Conservation (phyloP, 1,140 invertebrate species). For the Carcinoscorpius rotundicauda region DNA sequence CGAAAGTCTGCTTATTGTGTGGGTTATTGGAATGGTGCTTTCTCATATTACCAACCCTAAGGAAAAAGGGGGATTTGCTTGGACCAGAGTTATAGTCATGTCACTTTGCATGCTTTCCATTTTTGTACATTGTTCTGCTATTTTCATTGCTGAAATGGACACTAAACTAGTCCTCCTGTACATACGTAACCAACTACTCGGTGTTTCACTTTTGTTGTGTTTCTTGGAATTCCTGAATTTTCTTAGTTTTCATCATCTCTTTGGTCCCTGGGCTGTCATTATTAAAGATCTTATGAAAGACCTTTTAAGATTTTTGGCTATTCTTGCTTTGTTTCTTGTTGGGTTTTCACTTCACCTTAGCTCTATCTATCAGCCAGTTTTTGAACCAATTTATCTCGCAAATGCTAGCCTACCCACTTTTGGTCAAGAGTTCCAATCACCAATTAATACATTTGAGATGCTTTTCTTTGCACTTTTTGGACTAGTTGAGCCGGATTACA, state of each 20-base stretch:
- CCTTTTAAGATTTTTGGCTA: constrained; percentile 87
- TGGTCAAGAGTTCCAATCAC: constrained; percentile 59
- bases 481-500: constrained; percentile 67
- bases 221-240: constrained; percentile 98
- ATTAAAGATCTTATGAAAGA: constrained; percentile 48
- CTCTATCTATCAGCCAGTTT: constrained; percentile 30
- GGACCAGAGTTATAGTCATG: constrained; percentile 73
- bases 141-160: constrained; percentile 15
- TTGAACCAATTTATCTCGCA: constrained; percentile 23
- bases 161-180: constrained; percentile 45
- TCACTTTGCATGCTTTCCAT: constrained; percentile 87
- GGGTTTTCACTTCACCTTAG: constrained; percentile 93
- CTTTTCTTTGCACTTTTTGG: constrained; percentile 97
- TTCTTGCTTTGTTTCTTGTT: constrained; percentile 92
- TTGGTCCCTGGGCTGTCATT: constrained; percentile 85
- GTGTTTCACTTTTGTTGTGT: constrained; percentile 80
- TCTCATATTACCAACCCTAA: constrained; percentile 94
- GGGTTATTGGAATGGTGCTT: constrained; percentile 87
- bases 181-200: constrained; percentile 90
- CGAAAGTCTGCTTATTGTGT: constrained; percentile 92
- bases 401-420: constrained; percentile 1
- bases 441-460: constrained; percentile 84
- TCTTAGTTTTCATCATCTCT: constrained; percentile 94
- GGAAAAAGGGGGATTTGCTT: constrained; percentile 85
- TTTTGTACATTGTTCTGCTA: constrained; percentile 68